Base-by-base conservation (phyloP, 2,888 invertebrate genomes). In the Xestobium rufovillosum region DNA sequence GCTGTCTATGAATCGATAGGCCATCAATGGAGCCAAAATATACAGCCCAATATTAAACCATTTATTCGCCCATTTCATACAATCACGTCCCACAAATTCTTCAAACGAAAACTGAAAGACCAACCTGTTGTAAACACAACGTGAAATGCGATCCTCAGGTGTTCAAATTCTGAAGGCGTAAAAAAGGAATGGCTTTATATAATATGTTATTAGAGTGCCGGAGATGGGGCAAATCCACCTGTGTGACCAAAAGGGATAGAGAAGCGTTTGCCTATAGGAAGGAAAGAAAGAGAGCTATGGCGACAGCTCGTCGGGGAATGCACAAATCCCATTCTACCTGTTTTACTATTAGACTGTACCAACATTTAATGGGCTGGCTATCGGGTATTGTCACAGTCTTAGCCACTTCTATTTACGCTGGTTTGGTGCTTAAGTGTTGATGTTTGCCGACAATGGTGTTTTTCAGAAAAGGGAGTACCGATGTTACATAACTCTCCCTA, bases 281-380 rank as follows among this genome's bases (percentile, higher is more conserved):
- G 42, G 51, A 60, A 35, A 46, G 47, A 53, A 59, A 57, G 36
- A 48, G 49, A 47, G 39, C 38, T 50, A 51, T 60, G 65, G 63
- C 62, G 65, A 63, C 65, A 58, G 52, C 46, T 46, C 52, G 65
- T 59, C 65, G 64, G 59, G 53, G 65, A 65, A 65, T 65, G 65
- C 63, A 56, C 58, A 59, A 62, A 61, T 62, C 60, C 56, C 55
- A 57, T 60, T 60, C 58, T 63, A 63, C 63, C 63, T 65, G 61
- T 57, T 56, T 49, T 51, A 41, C 39, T 38, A 44, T 53, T 53
- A 51, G 51, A 51, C 48, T 45, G 41, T 47, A 39, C 45, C 30
- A 39, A 48, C 49, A 48, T 46, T 48, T 42, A 50, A 45, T 30
- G 36, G 42, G 38, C 36, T 42, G 14, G 36, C 39, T 36, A n/a